A percentile compares a stretch with the other conserved stretches of the same genome.
phyloP scores from a whole-genome alignment of 2,797 vertebrate species.

The Anguilla anguilla region DNA sequence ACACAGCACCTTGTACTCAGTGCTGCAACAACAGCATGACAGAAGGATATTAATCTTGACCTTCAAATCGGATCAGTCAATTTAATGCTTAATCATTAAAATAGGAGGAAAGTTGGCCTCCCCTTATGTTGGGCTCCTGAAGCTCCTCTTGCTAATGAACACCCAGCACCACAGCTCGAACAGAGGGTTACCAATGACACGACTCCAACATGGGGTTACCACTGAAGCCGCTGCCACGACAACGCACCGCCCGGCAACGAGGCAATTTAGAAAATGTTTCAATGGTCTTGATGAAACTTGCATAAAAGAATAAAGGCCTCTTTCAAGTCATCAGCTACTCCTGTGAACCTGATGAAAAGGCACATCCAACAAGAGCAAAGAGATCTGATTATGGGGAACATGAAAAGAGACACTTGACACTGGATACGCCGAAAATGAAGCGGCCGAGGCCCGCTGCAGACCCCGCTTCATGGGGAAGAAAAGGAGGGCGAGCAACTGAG shows the following conservation, averaged over 20 bases:
- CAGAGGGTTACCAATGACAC: background rate
- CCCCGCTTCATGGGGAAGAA: background rate
- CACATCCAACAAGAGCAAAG: background rate
- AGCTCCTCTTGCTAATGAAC: background rate
- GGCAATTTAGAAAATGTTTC: slow-evolving; percentile 9
- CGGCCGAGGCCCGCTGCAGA: background rate
- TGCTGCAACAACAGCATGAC: background rate
- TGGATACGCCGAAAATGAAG: background rate
- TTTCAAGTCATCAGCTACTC: background rate
- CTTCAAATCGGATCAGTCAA: background rate
- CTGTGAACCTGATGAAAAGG: slow-evolving; percentile 7
- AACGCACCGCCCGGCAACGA: background rate
- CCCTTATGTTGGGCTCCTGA: background rate
- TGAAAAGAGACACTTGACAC: background rate
- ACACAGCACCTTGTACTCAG: background rate
- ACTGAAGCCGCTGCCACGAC: background rate
- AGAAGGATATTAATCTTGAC: background rate
- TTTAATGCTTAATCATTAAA: background rate
- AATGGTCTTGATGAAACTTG: slow-evolving; percentile 16
- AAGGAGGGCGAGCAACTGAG: background rate
- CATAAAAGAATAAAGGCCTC: slow-evolving; percentile 17
- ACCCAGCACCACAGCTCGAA: background rate
- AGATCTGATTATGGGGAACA: slow-evolving; percentile 10
- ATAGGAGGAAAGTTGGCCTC: background rate
- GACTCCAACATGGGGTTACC: background rate